Evolutionary conservation across 2,797 vertebrate species (phyloP).

Genomic region (Rhodeus uyekii): DNA sequence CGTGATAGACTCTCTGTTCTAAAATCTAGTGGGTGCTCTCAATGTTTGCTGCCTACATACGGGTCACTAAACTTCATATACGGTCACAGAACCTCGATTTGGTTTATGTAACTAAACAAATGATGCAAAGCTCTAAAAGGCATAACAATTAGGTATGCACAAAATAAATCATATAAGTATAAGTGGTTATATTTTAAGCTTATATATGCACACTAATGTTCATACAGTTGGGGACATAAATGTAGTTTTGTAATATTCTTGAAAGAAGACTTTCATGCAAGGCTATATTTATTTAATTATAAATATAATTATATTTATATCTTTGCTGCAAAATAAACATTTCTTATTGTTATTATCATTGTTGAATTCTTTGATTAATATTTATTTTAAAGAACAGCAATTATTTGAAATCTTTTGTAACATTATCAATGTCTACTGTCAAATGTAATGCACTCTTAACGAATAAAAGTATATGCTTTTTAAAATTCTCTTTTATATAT

Average conservation of each 20-base stretch:
- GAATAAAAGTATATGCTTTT: neutral
- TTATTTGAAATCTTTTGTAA: neutral
- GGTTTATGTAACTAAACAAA: neutral
- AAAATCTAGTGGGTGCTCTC: neutral
- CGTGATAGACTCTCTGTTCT: neutral
- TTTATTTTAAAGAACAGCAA: neutral
- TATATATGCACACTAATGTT: neutral
- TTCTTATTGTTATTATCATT: neutral
- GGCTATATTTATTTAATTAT: neutral
- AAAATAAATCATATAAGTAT: neutral
- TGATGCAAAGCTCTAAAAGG: neutral
- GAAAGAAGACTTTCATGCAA: neutral
- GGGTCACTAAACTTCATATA: neutral
- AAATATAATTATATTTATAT: no score
- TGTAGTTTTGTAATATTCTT: neutral
- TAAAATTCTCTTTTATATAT: no score
- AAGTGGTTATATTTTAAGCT: neutral
- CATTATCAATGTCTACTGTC: neutral
- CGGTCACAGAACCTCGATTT: neutral
- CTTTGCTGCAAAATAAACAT: no score
- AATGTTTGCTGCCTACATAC: neutral
- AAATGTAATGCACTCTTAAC: neutral
- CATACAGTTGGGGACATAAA: no score
- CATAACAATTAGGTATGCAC: neutral
- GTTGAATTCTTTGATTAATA: neutral